Conservation (phyloP, 2,888 invertebrate genomes). For the Zele albiditarsus region DNA sequence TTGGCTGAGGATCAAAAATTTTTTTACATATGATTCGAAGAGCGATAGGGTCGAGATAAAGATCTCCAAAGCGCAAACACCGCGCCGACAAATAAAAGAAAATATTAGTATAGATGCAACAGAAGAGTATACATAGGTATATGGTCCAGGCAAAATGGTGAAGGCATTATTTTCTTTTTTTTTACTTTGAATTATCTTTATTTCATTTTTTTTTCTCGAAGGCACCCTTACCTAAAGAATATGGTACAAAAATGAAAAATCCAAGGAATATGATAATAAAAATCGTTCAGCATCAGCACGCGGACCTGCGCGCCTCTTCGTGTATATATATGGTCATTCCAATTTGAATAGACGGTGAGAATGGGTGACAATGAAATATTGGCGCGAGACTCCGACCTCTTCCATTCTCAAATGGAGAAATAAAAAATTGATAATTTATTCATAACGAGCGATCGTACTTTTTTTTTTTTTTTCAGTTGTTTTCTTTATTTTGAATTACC, state of each 20-base stretch:
- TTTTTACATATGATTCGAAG: slow-evolving; percentile 19
- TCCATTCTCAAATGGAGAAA: slow-evolving; percentile 23
- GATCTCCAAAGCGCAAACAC: slow-evolving; percentile 18
- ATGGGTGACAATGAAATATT: slow-evolving; percentile 37
- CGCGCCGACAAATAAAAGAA: slow-evolving; percentile 28
- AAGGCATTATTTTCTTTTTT: slow-evolving; percentile 4
- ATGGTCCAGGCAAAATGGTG: neutral
- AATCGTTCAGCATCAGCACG: slow-evolving; percentile 36
- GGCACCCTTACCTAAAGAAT: slow-evolving; percentile 6
- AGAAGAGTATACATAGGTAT: neutral
- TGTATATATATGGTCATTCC: slow-evolving; percentile 35
- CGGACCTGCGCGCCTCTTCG: neutral
- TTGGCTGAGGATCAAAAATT: slow-evolving; percentile 9
- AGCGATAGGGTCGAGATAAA: slow-evolving; percentile 26
- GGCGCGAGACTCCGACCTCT: slow-evolving; percentile 30
- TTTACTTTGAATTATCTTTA: slow-evolving; percentile 19
- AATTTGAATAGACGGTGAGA: slow-evolving; percentile 50
- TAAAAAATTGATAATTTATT: slow-evolving; percentile 42
- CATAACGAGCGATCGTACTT: neutral
- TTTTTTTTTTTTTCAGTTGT: neutral
- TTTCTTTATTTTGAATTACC: slow-evolving; percentile 12
- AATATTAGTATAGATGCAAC: neutral
- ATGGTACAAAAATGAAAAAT: slow-evolving; percentile 58
- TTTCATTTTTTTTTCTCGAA: neutral
- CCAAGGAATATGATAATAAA: slow-evolving; percentile 63